Evolutionary conservation across 2,113 vertebrate genomes (phyloP), one percentile per base, ranked within the genome.

Genomic region (Bettongia penicillata): DNA sequence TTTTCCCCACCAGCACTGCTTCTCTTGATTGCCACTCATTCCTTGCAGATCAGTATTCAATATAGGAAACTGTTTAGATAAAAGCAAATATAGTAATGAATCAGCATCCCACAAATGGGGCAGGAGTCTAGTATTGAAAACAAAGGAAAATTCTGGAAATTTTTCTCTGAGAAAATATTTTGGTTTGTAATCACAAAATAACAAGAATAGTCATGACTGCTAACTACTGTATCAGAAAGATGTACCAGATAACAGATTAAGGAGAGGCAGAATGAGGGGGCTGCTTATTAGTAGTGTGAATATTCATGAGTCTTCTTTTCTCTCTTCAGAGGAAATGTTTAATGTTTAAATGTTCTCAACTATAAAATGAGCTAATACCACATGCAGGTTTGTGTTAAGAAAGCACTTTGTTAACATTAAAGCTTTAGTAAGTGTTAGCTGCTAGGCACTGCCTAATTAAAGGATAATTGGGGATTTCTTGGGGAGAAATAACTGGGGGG

Each of bases 1-100:
- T 98, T 99, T 99, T 98, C 99, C 99, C 99, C 99, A 99, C 99
- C 99, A 99, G 98, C 98, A 99, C 93, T 99, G 99, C 97, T 99
- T 99, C 95, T 99, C 99, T 98, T 99, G 99, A 98, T 97, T 99
- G 98, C 98, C 98, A 96, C 98, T 99, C 97, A 98, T 97, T 98
- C 98, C 99, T 98, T 99, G 99, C 95, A 98, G 98, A 98, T 99
- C 98, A 96, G 99, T 98, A 98, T 98, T 99, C 98, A 99, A 98
- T 97, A 99, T 94, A 97, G 99, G 99, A 98, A 99, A 99, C 99
- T 99, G 98, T 98, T 98, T 94, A 96, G 97, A 98, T 94, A 97
- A 93, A 98, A 93, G n/a, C 95, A 95, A 90, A 97, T 14, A 95
- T 0, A 84, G 68, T 51, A 51, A 51, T 90, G 90, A 90, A 48